Percentiles rank a stretch among this genome's conserved stretches.
Evolutionary conservation across 2,113 vertebrate genomes (phyloP).

Genomic region (Empidonax traillii): DNA sequence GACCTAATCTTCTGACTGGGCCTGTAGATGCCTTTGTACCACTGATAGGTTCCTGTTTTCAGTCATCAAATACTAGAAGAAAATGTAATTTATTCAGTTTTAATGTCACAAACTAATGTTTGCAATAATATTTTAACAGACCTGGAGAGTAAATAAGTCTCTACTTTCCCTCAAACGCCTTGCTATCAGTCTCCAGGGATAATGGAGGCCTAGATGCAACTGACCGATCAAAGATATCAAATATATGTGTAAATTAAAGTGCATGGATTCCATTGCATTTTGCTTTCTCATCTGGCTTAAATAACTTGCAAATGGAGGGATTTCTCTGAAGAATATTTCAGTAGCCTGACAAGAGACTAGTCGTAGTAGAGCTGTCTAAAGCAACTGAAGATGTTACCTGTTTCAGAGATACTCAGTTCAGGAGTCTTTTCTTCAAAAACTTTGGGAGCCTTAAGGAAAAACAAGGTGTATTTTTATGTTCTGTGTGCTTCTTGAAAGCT

Average conservation of each 20-base stretch:
- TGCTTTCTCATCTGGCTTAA: not conserved
- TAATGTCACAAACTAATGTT: not conserved
- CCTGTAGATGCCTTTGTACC: not conserved
- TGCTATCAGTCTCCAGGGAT: not conserved
- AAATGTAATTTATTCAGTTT: not conserved
- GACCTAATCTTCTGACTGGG: not conserved
- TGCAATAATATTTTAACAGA: not conserved
- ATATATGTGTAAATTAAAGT: not conserved
- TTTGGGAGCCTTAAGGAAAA: not conserved
- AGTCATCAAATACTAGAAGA: not conserved
- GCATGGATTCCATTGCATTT: not conserved
- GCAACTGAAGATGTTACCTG: not conserved
- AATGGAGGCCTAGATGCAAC: not conserved
- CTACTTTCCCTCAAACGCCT: not conserved
- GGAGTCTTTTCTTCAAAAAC: not conserved
- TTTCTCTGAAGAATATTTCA: not conserved
- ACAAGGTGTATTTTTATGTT: not conserved
- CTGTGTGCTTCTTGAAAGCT: not conserved
- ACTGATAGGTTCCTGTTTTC: not conserved
- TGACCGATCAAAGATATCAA: not conserved
- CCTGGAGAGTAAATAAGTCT: not conserved
- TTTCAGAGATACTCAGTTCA: not conserved
- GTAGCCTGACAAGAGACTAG: not conserved
- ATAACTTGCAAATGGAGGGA: not conserved
- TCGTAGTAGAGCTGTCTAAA: not conserved